Evolutionary conservation across 2,797 vertebrate species (phyloP).

Genomic region (Halcyon smyrnensis): DNA sequence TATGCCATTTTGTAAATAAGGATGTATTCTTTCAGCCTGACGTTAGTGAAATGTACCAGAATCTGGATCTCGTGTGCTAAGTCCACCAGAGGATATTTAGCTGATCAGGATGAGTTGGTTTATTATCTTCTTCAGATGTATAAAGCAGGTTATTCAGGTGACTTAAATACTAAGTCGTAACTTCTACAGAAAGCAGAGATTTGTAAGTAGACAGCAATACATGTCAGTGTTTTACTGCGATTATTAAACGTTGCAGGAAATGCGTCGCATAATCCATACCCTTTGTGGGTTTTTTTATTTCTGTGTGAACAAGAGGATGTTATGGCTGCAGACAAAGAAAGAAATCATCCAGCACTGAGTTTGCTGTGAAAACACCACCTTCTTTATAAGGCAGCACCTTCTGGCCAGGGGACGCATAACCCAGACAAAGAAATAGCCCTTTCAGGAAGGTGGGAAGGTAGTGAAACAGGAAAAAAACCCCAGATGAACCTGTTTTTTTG

Average conservation of each 20-base stretch:
- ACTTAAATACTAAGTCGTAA: constrained; percentile 72
- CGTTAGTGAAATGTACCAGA: background rate
- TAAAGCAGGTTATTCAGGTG: constrained; percentile 66
- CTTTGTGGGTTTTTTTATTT: constrained; percentile 49
- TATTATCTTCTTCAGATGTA: constrained; percentile 39
- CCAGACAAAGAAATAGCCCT: background rate
- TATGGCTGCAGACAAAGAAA: constrained; percentile 19
- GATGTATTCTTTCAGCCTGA: background rate
- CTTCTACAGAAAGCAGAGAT: constrained; percentile 73
- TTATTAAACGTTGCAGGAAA: constrained; percentile 75
- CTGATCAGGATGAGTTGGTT: constrained; percentile 50
- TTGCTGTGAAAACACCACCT: background rate
- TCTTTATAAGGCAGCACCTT: background rate
- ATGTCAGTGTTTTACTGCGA: constrained; percentile 67
- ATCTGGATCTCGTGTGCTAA: background rate
- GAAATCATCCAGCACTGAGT: constrained; percentile 11
- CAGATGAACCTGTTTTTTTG: background rate
- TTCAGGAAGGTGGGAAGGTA: background rate
- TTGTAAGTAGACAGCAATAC: constrained; percentile 62
- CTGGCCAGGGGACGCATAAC: background rate
- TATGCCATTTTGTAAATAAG: background rate
- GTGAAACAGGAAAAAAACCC: background rate
- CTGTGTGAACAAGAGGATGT: background rate
- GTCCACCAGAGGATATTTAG: background rate
- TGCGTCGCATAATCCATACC: constrained; percentile 36